Evolutionary conservation across 2,113 vertebrate species (phyloP).

Genomic region (Callionymus lyra): DNA sequence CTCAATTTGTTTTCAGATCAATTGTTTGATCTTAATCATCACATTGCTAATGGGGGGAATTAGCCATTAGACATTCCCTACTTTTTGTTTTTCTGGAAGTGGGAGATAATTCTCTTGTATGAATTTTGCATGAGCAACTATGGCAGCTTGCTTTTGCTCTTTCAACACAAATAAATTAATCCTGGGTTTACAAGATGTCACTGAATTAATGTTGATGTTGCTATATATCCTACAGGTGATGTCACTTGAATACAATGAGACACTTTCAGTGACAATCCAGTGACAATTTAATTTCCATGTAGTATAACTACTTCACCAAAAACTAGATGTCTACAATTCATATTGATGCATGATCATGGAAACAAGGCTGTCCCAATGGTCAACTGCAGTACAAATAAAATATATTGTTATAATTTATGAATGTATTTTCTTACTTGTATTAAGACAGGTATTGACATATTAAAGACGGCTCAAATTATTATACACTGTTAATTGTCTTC

Average conservation of each 20-base stretch:
- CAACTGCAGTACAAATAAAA: too few species aligned
- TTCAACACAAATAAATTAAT: conserved; percentile 61
- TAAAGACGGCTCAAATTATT: too few species aligned
- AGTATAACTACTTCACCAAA: too few species aligned
- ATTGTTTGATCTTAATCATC: conserved; percentile 37
- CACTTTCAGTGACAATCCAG: too few species aligned
- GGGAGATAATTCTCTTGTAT: conserved; percentile 27
- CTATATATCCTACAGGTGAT: conserved; percentile 63
- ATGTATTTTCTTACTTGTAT: too few species aligned
- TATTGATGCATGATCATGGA: too few species aligned
- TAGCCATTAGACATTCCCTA: conserved; percentile 9
- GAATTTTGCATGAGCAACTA: conserved; percentile 37
- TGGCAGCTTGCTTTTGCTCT: conserved; percentile 52
- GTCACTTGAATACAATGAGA: background rate
- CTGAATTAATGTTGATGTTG: conserved; percentile 80
- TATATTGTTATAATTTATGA: too few species aligned
- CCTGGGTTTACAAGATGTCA: conserved; percentile 76
- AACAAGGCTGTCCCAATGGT: too few species aligned
- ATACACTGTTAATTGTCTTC: too few species aligned
- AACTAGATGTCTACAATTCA: too few species aligned
- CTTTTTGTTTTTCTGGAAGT: conserved; percentile 6
- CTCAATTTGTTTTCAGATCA: conserved; percentile 13
- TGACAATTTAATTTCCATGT: too few species aligned
- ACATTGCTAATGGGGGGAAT: conserved; percentile 11
- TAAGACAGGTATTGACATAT: too few species aligned